These are phyloP conservation scores for Patella depressa DNA, from an alignment of 2,888 invertebrate species.

Conservation along the genomic window DNA sequence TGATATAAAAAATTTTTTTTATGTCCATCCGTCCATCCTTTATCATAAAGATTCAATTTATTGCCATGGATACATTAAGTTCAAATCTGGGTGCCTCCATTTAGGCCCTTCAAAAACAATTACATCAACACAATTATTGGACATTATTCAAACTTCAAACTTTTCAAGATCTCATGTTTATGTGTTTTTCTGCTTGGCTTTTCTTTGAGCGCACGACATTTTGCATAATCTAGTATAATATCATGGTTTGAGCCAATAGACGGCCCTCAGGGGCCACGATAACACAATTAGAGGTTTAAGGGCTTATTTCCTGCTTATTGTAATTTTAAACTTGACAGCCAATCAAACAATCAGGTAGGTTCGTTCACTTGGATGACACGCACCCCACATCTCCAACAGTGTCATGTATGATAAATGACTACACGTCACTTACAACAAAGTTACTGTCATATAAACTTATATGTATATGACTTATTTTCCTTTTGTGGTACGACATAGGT, in stretches of 20 bases:
- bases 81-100: too few relatives aligned
- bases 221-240: too few relatives aligned
- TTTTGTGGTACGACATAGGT: too few relatives aligned
- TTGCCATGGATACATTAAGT: neutral
- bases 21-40: too few relatives aligned
- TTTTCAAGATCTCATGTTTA: slow-evolving; percentile 3
- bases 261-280: too few relatives aligned
- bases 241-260: too few relatives aligned
- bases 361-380: neutral
- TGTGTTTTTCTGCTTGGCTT: neutral
- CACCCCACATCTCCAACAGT: neutral
- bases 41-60: neutral
- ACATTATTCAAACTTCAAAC: neutral
- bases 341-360: neutral
- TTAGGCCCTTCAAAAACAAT: too few relatives aligned
- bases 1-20: too few relatives aligned
- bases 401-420: neutral
- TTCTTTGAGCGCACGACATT: neutral
- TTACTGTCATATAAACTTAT: too few relatives aligned
- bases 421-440: neutral
- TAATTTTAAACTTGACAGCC: slow-evolving; percentile 1
- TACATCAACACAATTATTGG: too few relatives aligned
- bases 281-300: neutral
- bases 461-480: too few relatives aligned
- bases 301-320: slow-evolving; percentile 7